Evolutionary conservation across 2,113 vertebrate species (phyloP), one percentile per base, ranked within the genome.

Genomic region (Martes martes): DNA sequence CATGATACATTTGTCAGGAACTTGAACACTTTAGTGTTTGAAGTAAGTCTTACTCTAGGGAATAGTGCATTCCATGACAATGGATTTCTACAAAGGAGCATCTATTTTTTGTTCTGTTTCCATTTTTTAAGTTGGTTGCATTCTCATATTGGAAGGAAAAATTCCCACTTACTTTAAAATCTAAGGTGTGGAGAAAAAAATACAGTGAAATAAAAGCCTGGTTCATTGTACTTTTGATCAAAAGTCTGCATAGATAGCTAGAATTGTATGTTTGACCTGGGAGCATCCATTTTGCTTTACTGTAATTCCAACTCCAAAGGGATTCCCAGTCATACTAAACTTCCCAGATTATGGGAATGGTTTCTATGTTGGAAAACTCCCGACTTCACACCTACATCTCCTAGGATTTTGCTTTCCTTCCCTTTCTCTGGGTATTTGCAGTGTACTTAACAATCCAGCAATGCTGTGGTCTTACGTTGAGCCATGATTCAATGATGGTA

Each of bases 61-160:
- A 50, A 65, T 67, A 42, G 61, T 67, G 3, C 26, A 45, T 80
- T 92, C 21, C 1, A 42, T 69, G 67, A 89, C 80, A 67, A 19
- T 81, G 76, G 81, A 78, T 55, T 96, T 93, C 76, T 94, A 61
- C 76, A 96, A 94, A 85, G 26, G 31, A 89, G 15, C 57, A 42
- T 85, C 57, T 84, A 8, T 14, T 89, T 91, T 50, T 94, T 79
- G 24, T 92, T 83, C 7, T 47, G 36, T 95, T 97, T 86, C 19
- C n/a, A 71, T 80, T 89, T 86, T 92, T 86, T 91, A 92, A 57
- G 36, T 73, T 42, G 31, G 42, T 91, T 97, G 59, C 91, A 1
- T 95, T 96, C 26, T 96, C 76, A 80, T 45, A 79, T 10, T 71
- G 71, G 33, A 79, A 36, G 78, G 84, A 65, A 85, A 59, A 65